Conservation (phyloP, 2,888 invertebrate species). For the Brachyopa scutellaris region DNA sequence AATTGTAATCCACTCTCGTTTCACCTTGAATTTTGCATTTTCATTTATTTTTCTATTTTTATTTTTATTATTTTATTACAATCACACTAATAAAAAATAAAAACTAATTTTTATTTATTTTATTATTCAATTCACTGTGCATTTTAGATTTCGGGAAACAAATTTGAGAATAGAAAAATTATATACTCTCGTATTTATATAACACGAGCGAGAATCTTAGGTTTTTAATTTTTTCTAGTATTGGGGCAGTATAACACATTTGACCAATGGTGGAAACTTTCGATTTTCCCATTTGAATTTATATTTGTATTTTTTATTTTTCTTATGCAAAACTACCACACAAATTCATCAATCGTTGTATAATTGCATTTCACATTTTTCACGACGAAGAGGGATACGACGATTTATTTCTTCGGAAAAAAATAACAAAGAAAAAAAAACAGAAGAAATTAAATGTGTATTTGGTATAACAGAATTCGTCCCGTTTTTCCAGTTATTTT, state of each 20-base stretch:
- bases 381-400: constrained; percentile 38
- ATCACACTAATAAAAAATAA: no score
- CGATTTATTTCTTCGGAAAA: constrained; percentile 19
- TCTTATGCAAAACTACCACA: constrained; percentile 41
- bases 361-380: constrained; percentile 47
- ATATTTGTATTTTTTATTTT: constrained; percentile 16
- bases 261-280: constrained; percentile 54
- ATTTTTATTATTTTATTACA: no score
- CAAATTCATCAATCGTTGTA: constrained; percentile 66
- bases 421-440: not conserved
- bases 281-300: constrained; percentile 42
- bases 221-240: constrained; percentile 38
- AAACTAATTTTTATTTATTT: constrained; percentile 8
- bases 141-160: constrained; percentile 26
- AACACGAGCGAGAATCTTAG: constrained; percentile 47
- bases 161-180: constrained; percentile 26
- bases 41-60: constrained; percentile 17
- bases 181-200: constrained; percentile 48
- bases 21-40: constrained; percentile 70
- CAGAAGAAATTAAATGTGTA: constrained; percentile 42
- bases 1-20: constrained; percentile 70
- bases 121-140: constrained; percentile 55
- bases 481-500: constrained; percentile 66
- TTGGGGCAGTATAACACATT: constrained; percentile 61
- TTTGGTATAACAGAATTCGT: constrained; percentile 68